A percentile compares a stretch with the other conserved stretches of the same genome.
These are phyloP conservation scores for Rambutsinella grinnellia DNA, from an alignment of 2,888 invertebrate species.

Conservation along the genomic window DNA sequence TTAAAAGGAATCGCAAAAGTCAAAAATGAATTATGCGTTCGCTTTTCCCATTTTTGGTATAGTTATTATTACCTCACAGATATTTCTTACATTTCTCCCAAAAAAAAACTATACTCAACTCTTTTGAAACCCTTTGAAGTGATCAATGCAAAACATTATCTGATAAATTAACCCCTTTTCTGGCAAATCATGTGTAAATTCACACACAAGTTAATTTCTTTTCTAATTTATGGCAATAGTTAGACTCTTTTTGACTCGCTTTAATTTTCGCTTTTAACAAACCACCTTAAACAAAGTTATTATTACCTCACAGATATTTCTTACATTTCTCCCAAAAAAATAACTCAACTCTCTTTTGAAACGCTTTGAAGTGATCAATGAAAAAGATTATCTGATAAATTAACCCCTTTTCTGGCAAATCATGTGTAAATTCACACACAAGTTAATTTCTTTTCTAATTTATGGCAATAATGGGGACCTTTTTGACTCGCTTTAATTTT, in stretches of 20 bases:
- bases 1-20: not conserved
- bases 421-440: not conserved
- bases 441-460: not conserved
- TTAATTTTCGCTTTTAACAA: not conserved
- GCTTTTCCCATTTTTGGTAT: not conserved
- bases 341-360: too few relatives aligned
- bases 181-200: not conserved
- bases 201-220: not conserved
- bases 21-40: not conserved
- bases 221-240: not conserved
- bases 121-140: too few relatives aligned
- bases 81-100: too few relatives aligned
- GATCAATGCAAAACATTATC: not conserved
- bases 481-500: not conserved
- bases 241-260: not conserved
- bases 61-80: too few relatives aligned
- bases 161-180: not conserved
- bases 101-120: too few relatives aligned
- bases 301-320: too few relatives aligned
- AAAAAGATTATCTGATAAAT: not conserved
- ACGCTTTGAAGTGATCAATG: not conserved
- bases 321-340: too few relatives aligned
- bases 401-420: not conserved
- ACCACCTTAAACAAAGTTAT: not conserved
- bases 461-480: not conserved